Base-by-base conservation (phyloP, 2,888 invertebrate genomes). In the Xestia xanthographa region DNA sequence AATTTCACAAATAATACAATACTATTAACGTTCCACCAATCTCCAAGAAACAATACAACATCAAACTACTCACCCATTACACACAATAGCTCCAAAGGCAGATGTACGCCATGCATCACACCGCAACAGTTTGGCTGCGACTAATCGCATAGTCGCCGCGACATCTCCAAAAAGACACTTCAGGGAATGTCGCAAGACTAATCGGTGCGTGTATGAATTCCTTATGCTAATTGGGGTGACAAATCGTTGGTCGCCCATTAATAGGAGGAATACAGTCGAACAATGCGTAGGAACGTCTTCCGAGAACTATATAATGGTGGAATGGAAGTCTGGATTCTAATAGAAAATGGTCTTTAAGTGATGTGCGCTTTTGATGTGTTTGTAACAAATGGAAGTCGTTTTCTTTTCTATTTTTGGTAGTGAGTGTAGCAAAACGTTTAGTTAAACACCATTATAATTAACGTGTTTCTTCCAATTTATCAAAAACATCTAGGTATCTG, bases 181-280 rank as follows among this genome's bases (percentile, higher is more conserved):
- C 80, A 84, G 75, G 81, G 78, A 84, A 84, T 77, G 72, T 73
- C 77, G 68, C 48, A 67, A 83, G 89, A 91, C 89, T 88, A 91
- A 92, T 92, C 82, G 88, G 69, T 84, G 86, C 81, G 82, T 80
- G 85, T 89, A 90, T 88, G 88, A 87, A 92, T 92, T 91, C 90
- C 91, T 87, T 75, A 79, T 81, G 88, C 91, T 92, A 93, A 93
- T 93, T 93, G 91, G 89, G 81, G 86, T 89, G 90, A 91, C 89
- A 87, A 90, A 92, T 92, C 85, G 80, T 75, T 72, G 73, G 75
- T 81, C 68, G 69, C 77, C 84, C 86, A 91, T 90, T 91, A 91
- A 91, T 90, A 87, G 89, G 82, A 77, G 84, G 72, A 76, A 78
- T 82, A 83, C 73, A 82, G 71, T 74, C 79, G 85, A 87, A 92